Evolutionary conservation across 2,113 vertebrate species (phyloP), one percentile per base, ranked within the genome.

Genomic region (Gambusia holbrooki): DNA sequence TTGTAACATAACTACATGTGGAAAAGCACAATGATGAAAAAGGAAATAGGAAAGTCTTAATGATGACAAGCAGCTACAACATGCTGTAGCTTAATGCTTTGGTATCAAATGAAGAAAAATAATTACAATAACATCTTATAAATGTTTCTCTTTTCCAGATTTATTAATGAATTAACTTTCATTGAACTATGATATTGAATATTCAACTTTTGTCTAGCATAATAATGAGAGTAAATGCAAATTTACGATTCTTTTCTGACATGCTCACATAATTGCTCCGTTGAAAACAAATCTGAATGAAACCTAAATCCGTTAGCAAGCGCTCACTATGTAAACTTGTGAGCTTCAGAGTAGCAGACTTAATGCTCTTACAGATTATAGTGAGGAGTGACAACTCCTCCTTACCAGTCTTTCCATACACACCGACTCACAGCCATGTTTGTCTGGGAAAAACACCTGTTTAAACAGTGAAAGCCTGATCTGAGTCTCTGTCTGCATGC

Each of bases 391-490:
- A 89, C 76, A 63, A 69, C 80, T 81, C 65, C 60, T 62, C 69
- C 71, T 40, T 69, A 71, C 73, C 64, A 62, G 63, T 63, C 62
- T 77, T 75, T 32, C n/a, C 42, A 61, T 60, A 65, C 62, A 82
- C 42, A 67, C 40, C 62, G 67, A 76, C 64, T 33, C 74, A 83
- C 63, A 85, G 54, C 40, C 72, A 73, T 17, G 61, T 84, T 67
- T 73, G 77, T 90, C 79, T 85, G 73, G 33, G 83, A 58, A 90
- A 90, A 82, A 88, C 94, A 93, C 90, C 93, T 94, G 92, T 94
- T 93, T 89, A 94, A 94, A 94, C 90, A 93, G 72, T 69, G 76
- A 90, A 87, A 81, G 84, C 51, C 62, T 17, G 60, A 61, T 74
- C 72, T 69, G 62, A 70, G 42, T 65, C 19, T 54, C 51, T 54